A percentile compares a stretch with the other conserved stretches of the same genome.
phyloP scores from a whole-genome alignment of 2,888 invertebrate genomes.

The Gari tellinella region DNA sequence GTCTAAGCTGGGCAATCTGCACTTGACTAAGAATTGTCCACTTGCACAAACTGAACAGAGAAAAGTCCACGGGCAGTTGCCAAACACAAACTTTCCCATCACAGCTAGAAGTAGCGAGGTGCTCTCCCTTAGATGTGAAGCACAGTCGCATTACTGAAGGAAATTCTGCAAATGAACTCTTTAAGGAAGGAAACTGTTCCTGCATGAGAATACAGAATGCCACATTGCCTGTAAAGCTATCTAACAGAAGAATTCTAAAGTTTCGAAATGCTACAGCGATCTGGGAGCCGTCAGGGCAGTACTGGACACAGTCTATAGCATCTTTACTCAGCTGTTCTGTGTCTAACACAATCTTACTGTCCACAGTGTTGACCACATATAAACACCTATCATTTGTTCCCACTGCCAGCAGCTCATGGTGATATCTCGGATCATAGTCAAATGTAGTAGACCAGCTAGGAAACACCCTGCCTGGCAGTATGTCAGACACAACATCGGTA shows the following conservation, averaged over 20 bases:
- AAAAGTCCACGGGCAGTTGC: conserved; percentile 56
- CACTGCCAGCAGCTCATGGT: conserved; percentile 64
- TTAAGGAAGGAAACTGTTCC: conserved; percentile 43
- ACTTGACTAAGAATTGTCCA: conserved; percentile 62
- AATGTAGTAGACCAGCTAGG: conserved; percentile 68
- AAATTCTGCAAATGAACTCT: conserved; percentile 29
- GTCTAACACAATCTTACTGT: conserved; percentile 34
- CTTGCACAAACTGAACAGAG: conserved; percentile 71
- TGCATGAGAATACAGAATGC: conserved; percentile 63
- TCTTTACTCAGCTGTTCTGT: conserved; percentile 35
- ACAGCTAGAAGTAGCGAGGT: conserved; percentile 66
- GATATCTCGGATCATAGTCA: conserved; percentile 74
- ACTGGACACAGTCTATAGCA: conserved; percentile 66
- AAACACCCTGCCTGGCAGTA: conserved; percentile 50
- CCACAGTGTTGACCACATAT: conserved; percentile 58
- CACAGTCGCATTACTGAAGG: conserved; percentile 67
- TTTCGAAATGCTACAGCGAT: conserved; percentile 66
- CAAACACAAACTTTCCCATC: conserved; percentile 75
- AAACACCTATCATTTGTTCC: conserved; percentile 64
- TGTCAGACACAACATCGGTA: conserved; percentile 66
- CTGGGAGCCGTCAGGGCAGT: conserved; percentile 58
- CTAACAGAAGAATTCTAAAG: conserved; percentile 61
- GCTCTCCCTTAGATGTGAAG: conserved; percentile 70
- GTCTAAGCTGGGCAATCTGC: conserved; percentile 54
- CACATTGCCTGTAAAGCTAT: conserved; percentile 40